Percentiles rank a stretch among this genome's conserved stretches.
Conservation (phyloP, 1,140 invertebrate genomes). For the Homalodisca vitripennis region DNA sequence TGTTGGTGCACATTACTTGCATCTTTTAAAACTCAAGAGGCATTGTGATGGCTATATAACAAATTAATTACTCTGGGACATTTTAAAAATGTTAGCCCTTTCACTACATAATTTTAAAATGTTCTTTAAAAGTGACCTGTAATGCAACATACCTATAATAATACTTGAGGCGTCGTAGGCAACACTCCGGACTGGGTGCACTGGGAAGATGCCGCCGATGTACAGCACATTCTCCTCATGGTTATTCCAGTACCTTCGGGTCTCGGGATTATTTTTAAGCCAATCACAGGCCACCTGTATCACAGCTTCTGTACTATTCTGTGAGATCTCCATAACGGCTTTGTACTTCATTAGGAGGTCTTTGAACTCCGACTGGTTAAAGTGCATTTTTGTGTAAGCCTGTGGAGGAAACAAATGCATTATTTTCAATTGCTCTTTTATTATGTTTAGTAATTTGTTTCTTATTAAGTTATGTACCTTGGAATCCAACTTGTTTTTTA, state of each 20-base stretch:
- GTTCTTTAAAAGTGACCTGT: too few relatives aligned
- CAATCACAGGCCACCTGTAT: constrained; percentile 65
- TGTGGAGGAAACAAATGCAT: too few relatives aligned
- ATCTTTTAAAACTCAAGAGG: too few relatives aligned
- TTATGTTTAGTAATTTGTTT: too few relatives aligned
- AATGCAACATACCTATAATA: constrained; percentile 51
- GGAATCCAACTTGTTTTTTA: too few relatives aligned
- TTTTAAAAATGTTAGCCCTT: too few relatives aligned
- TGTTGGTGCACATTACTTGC: too few relatives aligned
- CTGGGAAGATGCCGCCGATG: constrained; percentile 79
- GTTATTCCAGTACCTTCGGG: constrained; percentile 58
- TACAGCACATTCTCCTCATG: constrained; percentile 53
- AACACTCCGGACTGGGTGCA: constrained; percentile 43
- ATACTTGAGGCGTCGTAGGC: constrained; percentile 64
- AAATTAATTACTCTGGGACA: too few relatives aligned
- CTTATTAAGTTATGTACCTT: too few relatives aligned
- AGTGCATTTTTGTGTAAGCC: constrained; percentile 57
- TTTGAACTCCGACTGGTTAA: constrained; percentile 55
- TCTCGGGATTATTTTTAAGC: constrained; percentile 56
- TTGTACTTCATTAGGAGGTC: constrained; percentile 54
- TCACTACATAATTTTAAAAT: too few relatives aligned
- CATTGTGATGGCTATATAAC: too few relatives aligned
- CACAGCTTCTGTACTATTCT: constrained; percentile 44
- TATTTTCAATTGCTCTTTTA: too few relatives aligned
- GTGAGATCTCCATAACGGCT: constrained; percentile 31